phyloP scores from a whole-genome alignment of 2,888 invertebrate genomes.

The Seira sanloemensis region DNA sequence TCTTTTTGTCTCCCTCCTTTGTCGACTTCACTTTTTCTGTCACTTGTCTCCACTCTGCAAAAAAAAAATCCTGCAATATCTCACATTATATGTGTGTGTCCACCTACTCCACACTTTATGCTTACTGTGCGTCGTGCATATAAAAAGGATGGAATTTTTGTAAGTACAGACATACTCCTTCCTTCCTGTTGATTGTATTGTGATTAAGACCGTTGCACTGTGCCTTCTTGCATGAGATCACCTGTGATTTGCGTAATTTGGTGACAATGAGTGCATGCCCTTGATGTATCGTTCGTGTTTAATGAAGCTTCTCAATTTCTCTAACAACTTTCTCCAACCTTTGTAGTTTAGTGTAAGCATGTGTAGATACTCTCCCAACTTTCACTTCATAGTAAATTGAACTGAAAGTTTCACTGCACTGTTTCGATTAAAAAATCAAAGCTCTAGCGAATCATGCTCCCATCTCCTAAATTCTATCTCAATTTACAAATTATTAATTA shows the following conservation, averaged over 20 bases:
- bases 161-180: conserved; percentile 32
- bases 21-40: background rate
- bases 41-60: background rate
- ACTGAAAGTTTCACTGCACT: background rate
- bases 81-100: conserved; percentile 25
- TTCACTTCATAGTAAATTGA: background rate
- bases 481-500: background rate
- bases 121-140: conserved; percentile 47
- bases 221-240: too few species aligned
- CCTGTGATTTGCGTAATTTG: too few species aligned
- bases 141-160: conserved; percentile 54
- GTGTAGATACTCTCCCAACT: background rate
- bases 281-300: too few species aligned
- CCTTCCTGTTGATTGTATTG: background rate
- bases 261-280: background rate
- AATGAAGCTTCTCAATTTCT: too few species aligned
- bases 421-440: background rate
- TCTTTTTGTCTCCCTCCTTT: background rate
- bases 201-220: background rate
- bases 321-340: background rate
- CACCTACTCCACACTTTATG: conserved; percentile 24
- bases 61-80: background rate
- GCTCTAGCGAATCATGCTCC: background rate
- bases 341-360: background rate
- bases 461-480: too few species aligned